Percentiles rank a stretch among this genome's conserved stretches.
Evolutionary conservation across 2,113 vertebrate genomes (phyloP).

Genomic region (Blennius ocellaris): DNA sequence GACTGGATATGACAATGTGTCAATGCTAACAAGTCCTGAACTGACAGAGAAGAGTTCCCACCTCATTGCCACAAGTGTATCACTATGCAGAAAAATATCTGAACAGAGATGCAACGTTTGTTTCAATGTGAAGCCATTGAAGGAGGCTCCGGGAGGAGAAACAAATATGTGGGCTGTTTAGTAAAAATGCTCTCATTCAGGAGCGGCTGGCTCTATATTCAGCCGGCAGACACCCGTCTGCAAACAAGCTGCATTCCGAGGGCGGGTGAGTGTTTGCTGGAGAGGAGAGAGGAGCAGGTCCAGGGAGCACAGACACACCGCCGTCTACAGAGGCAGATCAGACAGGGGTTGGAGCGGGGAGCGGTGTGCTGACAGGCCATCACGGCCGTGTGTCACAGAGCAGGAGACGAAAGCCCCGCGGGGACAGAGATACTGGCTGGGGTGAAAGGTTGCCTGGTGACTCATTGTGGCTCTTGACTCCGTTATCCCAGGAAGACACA

Average conservation of each 20-base stretch:
- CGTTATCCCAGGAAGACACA: conserved; percentile 3
- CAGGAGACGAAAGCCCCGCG: conserved; percentile 29
- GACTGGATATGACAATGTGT: conserved; percentile 38
- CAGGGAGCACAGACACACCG: conserved; percentile 19
- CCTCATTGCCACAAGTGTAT: conserved; percentile 13
- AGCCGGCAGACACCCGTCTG: conserved; percentile 43
- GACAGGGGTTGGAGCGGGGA: background rate
- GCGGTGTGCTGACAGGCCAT: conserved; percentile 56
- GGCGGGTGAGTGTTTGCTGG: conserved; percentile 39
- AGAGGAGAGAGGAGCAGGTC: conserved; percentile 10
- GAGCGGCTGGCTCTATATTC: conserved; percentile 21
- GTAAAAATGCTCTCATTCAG: conserved; percentile 39
- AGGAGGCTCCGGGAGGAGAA: conserved; percentile 26
- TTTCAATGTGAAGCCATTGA: conserved; percentile 15
- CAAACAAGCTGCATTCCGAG: conserved; percentile 59
- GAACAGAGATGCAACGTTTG: conserved; percentile 8
- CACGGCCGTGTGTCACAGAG: conserved; percentile 58
- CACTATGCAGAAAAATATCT: background rate
- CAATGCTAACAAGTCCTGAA: conserved; percentile 36
- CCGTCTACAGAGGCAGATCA: conserved; percentile 48
- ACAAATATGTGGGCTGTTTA: conserved; percentile 34
- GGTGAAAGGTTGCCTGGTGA: conserved; percentile 56
- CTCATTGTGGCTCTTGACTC: conserved; percentile 32
- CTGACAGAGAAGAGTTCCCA: conserved; percentile 11
- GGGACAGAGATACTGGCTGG: conserved; percentile 42